Conservation (phyloP, 2,797 vertebrate species). For the Propithecus perrieri region DNA sequence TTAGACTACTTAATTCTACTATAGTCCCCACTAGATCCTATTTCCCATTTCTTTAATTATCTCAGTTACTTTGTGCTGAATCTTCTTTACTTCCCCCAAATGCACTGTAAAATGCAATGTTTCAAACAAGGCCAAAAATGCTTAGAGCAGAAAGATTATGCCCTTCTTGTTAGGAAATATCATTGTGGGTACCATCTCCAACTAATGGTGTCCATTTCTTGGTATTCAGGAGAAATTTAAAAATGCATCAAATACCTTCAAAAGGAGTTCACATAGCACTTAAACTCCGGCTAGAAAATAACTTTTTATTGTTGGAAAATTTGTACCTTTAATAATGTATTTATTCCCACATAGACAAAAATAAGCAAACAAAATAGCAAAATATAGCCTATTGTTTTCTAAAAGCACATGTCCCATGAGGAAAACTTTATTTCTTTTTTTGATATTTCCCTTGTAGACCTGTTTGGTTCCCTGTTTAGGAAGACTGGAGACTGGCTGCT, state of each 20-base stretch:
- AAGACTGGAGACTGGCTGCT: not conserved
- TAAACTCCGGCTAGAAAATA: not conserved
- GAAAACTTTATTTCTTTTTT: not conserved
- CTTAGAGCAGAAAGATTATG: not conserved
- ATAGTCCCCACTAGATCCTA: not conserved
- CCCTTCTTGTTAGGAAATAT: not conserved
- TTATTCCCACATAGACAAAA: not conserved
- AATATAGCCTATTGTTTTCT: not conserved
- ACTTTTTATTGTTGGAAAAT: not conserved
- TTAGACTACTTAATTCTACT: not conserved
- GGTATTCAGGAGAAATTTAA: not conserved
- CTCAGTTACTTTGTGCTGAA: not conserved
- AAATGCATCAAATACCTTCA: not conserved
- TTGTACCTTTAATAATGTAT: not conserved
- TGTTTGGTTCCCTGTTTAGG: not conserved
- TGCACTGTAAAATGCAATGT: not conserved
- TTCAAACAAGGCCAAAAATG: not conserved
- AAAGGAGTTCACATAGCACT: not conserved
- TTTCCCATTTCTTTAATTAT: not conserved
- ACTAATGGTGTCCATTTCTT: not conserved
- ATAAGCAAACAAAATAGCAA: not conserved
- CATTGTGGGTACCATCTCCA: not conserved
- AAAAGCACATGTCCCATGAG: not conserved
- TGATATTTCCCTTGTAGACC: not conserved
- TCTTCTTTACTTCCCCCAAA: not conserved